phyloP scores from a whole-genome alignment of 2,888 invertebrate species.

The Andrena dorsata region DNA sequence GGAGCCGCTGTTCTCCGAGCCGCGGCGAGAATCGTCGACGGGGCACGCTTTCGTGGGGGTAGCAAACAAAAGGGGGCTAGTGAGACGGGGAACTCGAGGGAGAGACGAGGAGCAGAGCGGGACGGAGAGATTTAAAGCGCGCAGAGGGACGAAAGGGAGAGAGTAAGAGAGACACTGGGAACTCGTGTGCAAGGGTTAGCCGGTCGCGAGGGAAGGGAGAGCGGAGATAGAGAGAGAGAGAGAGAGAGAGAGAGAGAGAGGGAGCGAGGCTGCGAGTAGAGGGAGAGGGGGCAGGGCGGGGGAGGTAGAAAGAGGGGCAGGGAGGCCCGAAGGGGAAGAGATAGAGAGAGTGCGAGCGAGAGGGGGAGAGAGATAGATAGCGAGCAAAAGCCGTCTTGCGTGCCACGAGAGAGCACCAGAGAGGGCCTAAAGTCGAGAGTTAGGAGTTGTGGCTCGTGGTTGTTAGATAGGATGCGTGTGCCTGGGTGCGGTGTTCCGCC shows the following conservation, averaged over 20 bases:
- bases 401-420: conserved; percentile 62
- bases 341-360: conserved; percentile 36
- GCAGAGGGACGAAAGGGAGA: background rate
- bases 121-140: background rate
- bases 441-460: conserved; percentile 82
- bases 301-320: conserved; percentile 38
- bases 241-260: background rate
- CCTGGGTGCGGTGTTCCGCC: conserved; percentile 84
- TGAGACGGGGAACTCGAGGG: background rate
- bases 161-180: background rate
- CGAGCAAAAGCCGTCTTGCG: conserved; percentile 58
- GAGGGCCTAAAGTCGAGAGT: conserved; percentile 76
- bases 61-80: no score
- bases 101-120: background rate
- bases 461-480: conserved; percentile 84
- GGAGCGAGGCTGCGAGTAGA: conserved; percentile 22
- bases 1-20: no score
- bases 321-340: conserved; percentile 16
- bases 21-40: no score
- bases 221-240: conserved; percentile 18
- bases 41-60: no score
- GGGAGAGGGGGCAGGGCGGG: conserved; percentile 26
- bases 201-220: conserved; percentile 21
- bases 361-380: conserved; percentile 8
- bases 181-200: conserved; percentile 42